Evolutionary conservation across 2,113 vertebrate genomes (phyloP).

Genomic region (Mormyrus lacerda): DNA sequence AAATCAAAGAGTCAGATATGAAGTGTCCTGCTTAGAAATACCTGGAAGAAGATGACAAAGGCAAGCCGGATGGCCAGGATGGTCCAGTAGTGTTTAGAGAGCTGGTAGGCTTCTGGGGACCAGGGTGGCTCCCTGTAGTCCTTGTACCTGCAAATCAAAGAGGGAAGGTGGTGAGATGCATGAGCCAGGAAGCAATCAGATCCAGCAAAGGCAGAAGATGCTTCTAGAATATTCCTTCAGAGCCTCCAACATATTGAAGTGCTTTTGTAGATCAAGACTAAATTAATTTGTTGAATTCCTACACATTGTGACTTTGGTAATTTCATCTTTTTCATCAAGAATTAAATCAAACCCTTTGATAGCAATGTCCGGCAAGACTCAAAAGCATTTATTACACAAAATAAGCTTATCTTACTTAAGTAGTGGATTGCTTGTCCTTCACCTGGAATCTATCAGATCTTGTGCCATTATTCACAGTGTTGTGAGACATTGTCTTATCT

Average conservation of each 20-base stretch:
- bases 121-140: conserved; percentile 95
- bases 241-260: not conserved
- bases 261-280: not conserved
- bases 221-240: not conserved
- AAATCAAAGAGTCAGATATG: not conserved
- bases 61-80: conserved; percentile 84
- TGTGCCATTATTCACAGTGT: not conserved
- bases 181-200: not conserved
- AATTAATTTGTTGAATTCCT: not conserved
- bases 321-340: not conserved
- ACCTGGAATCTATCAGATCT: not conserved
- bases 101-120: conserved; percentile 77
- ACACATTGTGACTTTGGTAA: not conserved
- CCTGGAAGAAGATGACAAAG: conserved; percentile 96
- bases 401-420: not conserved
- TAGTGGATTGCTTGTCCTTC: not conserved
- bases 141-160: conserved; percentile 73
- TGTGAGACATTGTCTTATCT: not conserved
- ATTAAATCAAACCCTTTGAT: not conserved
- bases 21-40: conserved; percentile 41
- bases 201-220: not conserved
- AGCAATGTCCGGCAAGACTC: not conserved
- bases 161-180: not conserved
- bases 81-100: conserved; percentile 93
- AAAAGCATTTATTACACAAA: not conserved